phyloP scores from a whole-genome alignment of 2,113 vertebrate species.

The Pseudonaja textilis region DNA sequence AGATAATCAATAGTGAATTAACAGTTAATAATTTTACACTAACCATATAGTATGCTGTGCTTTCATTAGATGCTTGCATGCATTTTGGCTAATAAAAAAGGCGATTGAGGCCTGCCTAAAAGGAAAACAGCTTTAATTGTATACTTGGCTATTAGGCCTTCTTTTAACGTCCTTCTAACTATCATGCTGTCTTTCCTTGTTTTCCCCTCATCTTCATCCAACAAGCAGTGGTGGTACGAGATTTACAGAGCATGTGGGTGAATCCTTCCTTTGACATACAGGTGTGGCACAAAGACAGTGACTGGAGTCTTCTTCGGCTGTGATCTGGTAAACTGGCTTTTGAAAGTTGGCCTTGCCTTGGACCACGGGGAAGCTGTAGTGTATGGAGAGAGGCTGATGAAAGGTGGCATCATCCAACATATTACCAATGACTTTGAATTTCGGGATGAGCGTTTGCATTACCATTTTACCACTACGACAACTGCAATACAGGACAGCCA shows the following conservation, averaged over 20 bases:
- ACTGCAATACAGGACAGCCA: constrained; percentile 28
- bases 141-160: constrained; percentile 48
- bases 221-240: constrained; percentile 82
- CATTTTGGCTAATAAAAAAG: constrained; percentile 9
- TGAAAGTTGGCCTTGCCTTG: constrained; percentile 85
- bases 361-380: constrained; percentile 85
- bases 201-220: constrained; percentile 64
- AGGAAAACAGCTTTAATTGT: constrained; percentile 45
- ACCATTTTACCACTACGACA: constrained; percentile 75
- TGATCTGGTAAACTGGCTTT: constrained; percentile 92
- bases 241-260: constrained; percentile 79
- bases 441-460: constrained; percentile 83
- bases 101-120: constrained; percentile 19
- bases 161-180: constrained; percentile 66
- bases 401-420: constrained; percentile 85
- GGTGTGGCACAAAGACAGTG: constrained; percentile 78
- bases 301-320: constrained; percentile 87
- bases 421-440: constrained; percentile 83
- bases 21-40: background rate
- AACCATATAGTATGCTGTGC: background rate
- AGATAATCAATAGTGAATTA: background rate
- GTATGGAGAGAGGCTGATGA: constrained; percentile 82
- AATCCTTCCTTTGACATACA: constrained; percentile 81
- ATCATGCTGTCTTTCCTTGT: constrained; percentile 71
- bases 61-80: background rate